A percentile compares a stretch with the other conserved stretches of the same genome.
Evolutionary conservation across 2,888 invertebrate genomes (phyloP).

Genomic region (Himalopsyche anomala): DNA sequence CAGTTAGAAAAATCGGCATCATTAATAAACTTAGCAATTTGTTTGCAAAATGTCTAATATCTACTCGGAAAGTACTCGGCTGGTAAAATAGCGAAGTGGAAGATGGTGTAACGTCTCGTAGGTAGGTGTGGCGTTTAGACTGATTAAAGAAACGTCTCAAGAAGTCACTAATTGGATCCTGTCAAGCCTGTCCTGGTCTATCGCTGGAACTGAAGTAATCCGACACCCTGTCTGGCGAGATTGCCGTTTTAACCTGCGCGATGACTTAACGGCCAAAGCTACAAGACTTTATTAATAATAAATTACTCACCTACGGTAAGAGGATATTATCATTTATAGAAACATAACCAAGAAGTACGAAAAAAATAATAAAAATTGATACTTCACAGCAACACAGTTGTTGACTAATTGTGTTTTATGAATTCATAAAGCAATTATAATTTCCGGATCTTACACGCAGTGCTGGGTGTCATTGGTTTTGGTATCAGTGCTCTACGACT

Average conservation of each 20-base stretch:
- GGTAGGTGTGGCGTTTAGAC: conserved; percentile 39
- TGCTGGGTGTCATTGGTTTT: too few species aligned
- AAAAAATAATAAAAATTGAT: too few species aligned
- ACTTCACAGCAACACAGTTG: too few species aligned
- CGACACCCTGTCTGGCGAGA: conserved; percentile 31
- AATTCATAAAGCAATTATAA: too few species aligned
- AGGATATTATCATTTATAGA: too few species aligned
- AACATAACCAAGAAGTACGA: too few species aligned
- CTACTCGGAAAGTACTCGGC: neutral
- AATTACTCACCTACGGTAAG: too few species aligned
- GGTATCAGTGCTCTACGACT: too few species aligned
- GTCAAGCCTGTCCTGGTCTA: conserved; percentile 42
- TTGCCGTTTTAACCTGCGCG: conserved; percentile 29
- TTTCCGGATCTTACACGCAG: too few species aligned
- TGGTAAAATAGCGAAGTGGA: conserved; percentile 4
- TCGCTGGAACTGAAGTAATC: conserved; percentile 42
- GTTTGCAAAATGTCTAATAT: neutral
- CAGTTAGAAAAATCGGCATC: too few species aligned
- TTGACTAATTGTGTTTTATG: too few species aligned
- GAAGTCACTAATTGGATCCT: conserved; percentile 42
- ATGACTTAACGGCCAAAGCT: neutral
- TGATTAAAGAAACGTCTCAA: conserved; percentile 42
- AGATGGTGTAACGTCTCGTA: conserved; percentile 17
- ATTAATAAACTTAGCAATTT: neutral
- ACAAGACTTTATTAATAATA: too few species aligned